Base-by-base conservation (phyloP, 2,113 vertebrate genomes). In the Leptocoma aspasia region DNA sequence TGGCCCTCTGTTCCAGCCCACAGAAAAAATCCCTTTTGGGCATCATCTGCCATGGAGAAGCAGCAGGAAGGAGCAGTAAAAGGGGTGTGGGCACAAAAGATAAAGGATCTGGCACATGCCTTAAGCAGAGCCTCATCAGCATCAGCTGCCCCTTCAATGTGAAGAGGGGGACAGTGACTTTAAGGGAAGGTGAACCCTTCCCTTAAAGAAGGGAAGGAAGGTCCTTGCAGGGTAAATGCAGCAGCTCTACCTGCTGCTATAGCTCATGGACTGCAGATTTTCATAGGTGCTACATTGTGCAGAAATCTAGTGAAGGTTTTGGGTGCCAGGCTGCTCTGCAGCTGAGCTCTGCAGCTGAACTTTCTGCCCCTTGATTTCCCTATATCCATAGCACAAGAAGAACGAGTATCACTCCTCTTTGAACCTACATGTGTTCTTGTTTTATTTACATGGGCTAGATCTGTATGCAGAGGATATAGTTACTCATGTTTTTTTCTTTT, bases 181-280 rank as follows among this genome's bases (percentile, higher is more conserved):
- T 56, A 73, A 69, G 49, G 39, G 22, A 10, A 41, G 50, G 11
- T 53, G n/a, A 75, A 35, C 21, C 11, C 22, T n/a, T n/a, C n/a
- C n/a, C n/a, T n/a, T n/a, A n/a, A n/a, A n/a, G n/a, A n/a, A n/a
- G n/a, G n/a, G n/a, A 9, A 31, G 3, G 0, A 4, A 75, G 27
- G 24, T 81, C 23, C 42, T 41, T 49, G 64, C 35, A 13, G 41
- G 20, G 69, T 24, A 73, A 37, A 33, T 52, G 60, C 54, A 50
- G 68, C 23, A 71, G 28, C 42, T 1, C 3, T 20, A 37, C 9
- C 4, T 15, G 20, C 26, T 59, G 15, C 1, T 1, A 31, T 19
- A 82, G 47, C 50, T 83, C 52, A 17, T 0, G 0, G 69, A 22
- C 60, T 79, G 44, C n/a, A 42, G 44, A 26, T 71, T 86, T 60